Percentiles rank a stretch among this genome's conserved stretches.
phyloP scores from a whole-genome alignment of 2,113 vertebrate species.

The Pithys albifrons region DNA sequence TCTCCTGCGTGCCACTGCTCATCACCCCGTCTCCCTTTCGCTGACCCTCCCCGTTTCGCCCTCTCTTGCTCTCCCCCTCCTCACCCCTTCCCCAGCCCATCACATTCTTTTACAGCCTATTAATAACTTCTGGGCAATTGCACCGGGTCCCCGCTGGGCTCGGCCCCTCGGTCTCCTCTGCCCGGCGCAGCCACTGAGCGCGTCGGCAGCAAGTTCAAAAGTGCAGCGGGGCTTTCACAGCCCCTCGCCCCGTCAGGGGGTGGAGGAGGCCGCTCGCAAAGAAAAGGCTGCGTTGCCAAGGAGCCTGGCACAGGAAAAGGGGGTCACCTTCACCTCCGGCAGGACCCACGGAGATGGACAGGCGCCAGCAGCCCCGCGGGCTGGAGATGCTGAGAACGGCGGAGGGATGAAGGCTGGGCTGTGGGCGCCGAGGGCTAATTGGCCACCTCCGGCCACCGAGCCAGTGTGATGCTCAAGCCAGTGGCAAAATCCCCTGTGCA shows the following conservation, averaged over 20 bases:
- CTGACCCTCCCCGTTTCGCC: not conserved
- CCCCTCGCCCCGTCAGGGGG: conserved; percentile 45
- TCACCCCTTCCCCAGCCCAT: conserved; percentile 9
- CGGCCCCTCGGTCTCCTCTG: conserved; percentile 10
- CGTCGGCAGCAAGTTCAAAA: conserved; percentile 68
- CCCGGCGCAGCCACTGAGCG: conserved; percentile 45
- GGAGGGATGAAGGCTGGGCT: not conserved
- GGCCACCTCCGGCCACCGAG: not conserved
- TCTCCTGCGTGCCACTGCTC: not conserved
- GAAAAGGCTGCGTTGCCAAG: conserved; percentile 58
- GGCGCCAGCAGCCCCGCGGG: not conserved
- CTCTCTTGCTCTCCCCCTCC: not conserved
- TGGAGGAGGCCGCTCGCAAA: conserved; percentile 47
- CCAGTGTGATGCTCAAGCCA: not conserved
- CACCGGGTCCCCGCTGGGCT: conserved; percentile 59
- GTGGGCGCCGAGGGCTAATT: not conserved
- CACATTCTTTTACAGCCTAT: conserved; percentile 65
- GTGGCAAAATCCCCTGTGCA: not conserved
- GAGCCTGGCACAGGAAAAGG: conserved; percentile 60
- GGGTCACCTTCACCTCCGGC: conserved; percentile 48
- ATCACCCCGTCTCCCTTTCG: not conserved
- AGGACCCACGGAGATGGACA: not conserved
- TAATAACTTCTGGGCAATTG: conserved; percentile 73
- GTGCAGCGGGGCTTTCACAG: conserved; percentile 58
- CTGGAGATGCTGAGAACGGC: not conserved